These are phyloP conservation scores for Kryptolebias ocellatus DNA, from an alignment of 2,797 vertebrate species.

Conservation along the genomic window DNA sequence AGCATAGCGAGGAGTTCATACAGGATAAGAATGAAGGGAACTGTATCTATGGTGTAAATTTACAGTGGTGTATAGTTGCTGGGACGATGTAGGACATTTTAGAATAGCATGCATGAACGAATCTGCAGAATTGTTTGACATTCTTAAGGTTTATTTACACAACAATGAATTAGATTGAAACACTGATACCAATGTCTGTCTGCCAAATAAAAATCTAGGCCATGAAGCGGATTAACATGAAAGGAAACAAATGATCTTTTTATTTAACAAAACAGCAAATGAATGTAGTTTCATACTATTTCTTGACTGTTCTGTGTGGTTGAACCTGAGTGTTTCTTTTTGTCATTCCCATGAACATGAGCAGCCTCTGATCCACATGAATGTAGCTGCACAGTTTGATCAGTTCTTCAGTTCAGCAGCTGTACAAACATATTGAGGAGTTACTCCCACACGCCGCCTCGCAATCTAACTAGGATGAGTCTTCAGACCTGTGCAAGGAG, in stretches of 20 bases:
- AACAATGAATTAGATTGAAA: background rate
- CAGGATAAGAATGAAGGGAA: background rate
- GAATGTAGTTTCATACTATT: background rate
- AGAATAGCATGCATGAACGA: background rate
- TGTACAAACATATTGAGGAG: slow-evolving; percentile 39
- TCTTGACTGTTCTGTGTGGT: background rate
- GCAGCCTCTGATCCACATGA: slow-evolving; percentile 7
- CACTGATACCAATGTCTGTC: background rate
- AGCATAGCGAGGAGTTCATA: no score
- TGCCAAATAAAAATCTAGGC: background rate
- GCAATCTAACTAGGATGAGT: slow-evolving; percentile 10
- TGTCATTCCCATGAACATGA: slow-evolving; percentile 7
- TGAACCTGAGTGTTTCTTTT: background rate
- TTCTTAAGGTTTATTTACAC: background rate
- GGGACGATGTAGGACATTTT: background rate
- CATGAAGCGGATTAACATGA: background rate
- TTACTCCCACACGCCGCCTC: slow-evolving; percentile 30
- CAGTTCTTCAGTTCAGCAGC: slow-evolving; percentile 31
- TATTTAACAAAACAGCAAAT: background rate
- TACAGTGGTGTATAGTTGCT: background rate
- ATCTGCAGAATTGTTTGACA: background rate
- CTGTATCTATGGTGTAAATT: slow-evolving; percentile 6
- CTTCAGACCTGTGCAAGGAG: slow-evolving; percentile 17
- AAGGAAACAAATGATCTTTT: background rate
- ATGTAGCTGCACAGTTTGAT: slow-evolving; percentile 10